Evolutionary conservation across 2,797 vertebrate species (phyloP), one percentile per base, ranked within the genome.

Genomic region (Siniperca scherzeri): DNA sequence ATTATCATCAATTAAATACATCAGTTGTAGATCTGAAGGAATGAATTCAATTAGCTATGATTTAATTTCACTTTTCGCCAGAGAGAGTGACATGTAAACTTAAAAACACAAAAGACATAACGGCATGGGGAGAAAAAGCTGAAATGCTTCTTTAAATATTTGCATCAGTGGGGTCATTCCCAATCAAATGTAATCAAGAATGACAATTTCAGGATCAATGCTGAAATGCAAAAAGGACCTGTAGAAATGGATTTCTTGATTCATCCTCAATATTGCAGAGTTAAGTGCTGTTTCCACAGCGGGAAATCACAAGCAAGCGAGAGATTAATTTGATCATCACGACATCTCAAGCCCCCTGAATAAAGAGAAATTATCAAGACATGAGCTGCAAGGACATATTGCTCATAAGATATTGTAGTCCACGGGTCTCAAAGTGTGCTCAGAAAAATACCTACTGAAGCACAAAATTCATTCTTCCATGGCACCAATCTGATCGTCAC

Each of bases 1-100:
- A 94, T 93, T 91, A 92, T 93, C 90, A 92, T 92, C 88, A 94
- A 94, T 95, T 95, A 96, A 96, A 96, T 95, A 96, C 93, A 95
- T 91, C 89, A 93, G 91, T 90, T 95, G 92, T 92, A 90, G 89
- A 94, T 95, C 93, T 88, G 92, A 94, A 92, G 94, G 94, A 96
- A 96, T 95, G 93, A 93, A 90, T 88, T 95, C 80, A 92, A 91
- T 95, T 92, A 95, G 89, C 92, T 92, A 94, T 88, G 87, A 91
- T 90, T 94, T 94, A 81, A 92, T 84, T 92, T 93, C 88, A 89
- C 89, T 91, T 36, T 95, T 86, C 72, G 78, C 88, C 88, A 92
- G 78, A 94, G 83, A 67, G 65, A 91, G 80, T 86, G 85, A 93
- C 83, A 89, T 94, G 94, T 95, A 95, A 96, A 95, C 95, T 92